Evolutionary conservation across 2,113 vertebrate species (phyloP).

Genomic region (Antigone vipio): DNA sequence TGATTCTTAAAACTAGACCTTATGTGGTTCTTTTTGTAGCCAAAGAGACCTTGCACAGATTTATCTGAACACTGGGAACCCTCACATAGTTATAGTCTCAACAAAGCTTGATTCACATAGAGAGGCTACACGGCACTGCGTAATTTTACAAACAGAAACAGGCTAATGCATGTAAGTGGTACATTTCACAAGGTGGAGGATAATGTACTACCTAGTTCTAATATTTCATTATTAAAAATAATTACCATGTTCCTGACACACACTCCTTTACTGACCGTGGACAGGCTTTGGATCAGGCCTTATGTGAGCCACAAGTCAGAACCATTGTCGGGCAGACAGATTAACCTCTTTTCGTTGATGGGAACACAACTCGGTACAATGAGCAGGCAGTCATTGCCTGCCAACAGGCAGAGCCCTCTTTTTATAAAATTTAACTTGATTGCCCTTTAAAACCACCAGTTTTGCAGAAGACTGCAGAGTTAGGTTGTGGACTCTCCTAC

Average conservation of each 20-base stretch:
- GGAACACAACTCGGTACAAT: neutral
- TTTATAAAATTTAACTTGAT: neutral
- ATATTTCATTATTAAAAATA: neutral
- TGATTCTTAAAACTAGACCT: neutral
- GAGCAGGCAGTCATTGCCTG: neutral
- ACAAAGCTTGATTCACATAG: neutral
- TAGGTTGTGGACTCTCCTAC: neutral
- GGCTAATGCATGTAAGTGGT: neutral
- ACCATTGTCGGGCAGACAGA: neutral
- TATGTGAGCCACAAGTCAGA: neutral
- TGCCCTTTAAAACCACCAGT: neutral
- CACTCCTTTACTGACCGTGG: fast-evolving
- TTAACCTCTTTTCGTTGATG: neutral
- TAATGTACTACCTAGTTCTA: neutral
- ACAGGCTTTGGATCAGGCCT: neutral
- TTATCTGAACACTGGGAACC: neutral
- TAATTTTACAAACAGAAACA: neutral
- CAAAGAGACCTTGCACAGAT: neutral
- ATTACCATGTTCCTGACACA: neutral
- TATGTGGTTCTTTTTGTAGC: neutral
- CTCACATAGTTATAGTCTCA: neutral
- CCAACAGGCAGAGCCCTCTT: neutral
- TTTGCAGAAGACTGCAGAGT: neutral
- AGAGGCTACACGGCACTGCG: neutral
- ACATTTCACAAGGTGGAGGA: neutral